These are phyloP conservation scores for Myanophis thanlyinensis DNA, from an alignment of 2,113 vertebrate genomes.

Conservation along the genomic window DNA sequence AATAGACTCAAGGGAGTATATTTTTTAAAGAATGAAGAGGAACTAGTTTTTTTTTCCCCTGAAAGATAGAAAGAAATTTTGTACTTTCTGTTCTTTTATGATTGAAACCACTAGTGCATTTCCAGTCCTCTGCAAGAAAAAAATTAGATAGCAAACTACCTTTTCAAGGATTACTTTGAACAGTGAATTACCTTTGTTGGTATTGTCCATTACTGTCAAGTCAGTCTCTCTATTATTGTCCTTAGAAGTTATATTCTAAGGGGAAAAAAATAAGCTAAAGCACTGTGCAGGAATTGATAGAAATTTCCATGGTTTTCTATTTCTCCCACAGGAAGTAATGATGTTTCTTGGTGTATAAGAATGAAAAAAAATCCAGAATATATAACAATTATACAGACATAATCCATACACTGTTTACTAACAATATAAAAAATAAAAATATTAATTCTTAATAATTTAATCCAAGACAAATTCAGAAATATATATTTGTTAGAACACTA, in stretches of 20 bases:
- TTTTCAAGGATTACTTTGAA: constrained; percentile 33
- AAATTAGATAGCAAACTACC: constrained; percentile 27
- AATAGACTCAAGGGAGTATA: not conserved
- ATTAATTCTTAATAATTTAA: not conserved
- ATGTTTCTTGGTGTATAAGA: not conserved
- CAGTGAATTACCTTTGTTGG: constrained; percentile 25
- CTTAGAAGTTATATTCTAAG: not conserved
- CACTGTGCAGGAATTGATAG: fast-evolving
- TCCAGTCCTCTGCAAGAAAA: constrained; percentile 25
- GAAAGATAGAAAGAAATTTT: constrained; percentile 15
- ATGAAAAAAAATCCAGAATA: not conserved
- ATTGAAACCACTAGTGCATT: constrained; percentile 29
- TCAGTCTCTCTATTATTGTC: not conserved
- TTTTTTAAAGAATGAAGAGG: not conserved
- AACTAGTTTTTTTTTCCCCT: not conserved
- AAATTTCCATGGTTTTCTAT: not conserved
- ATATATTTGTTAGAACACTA: not conserved
- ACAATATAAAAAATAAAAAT: not conserved
- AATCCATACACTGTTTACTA: not conserved
- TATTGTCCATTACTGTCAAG: constrained; percentile 14
- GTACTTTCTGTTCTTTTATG: constrained; percentile 24
- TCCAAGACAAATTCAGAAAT: not conserved
- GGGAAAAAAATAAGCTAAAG: not conserved
- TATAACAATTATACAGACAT: not conserved
- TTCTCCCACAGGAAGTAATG: not conserved